Conservation (phyloP, 2,797 vertebrate species). For the Catharus ustulatus region DNA sequence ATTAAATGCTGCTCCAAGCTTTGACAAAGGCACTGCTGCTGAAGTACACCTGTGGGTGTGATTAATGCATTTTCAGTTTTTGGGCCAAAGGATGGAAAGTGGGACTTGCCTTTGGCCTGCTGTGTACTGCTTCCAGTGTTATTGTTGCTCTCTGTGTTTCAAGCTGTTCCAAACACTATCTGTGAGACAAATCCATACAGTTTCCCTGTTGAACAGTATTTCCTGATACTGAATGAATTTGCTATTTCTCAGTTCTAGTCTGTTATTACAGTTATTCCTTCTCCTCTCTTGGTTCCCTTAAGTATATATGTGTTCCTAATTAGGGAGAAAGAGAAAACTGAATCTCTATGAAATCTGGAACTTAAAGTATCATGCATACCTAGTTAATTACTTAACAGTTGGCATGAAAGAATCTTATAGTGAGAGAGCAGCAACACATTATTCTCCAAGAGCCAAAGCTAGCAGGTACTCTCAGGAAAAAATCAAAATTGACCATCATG, state of each 20-base stretch:
- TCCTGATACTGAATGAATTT: background rate
- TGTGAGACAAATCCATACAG: background rate
- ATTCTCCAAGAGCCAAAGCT: background rate
- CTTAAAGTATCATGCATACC: background rate
- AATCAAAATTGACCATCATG: fast-evolving
- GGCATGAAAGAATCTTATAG: background rate
- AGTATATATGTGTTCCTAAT: background rate
- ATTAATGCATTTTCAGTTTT: background rate
- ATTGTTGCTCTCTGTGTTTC: background rate
- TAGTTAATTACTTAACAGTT: conserved; percentile 19
- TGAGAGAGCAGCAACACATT: background rate
- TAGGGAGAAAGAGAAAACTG: background rate
- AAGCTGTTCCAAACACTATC: background rate
- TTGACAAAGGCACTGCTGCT: background rate
- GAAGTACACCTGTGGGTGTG: background rate
- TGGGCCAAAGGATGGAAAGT: background rate
- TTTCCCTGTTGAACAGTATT: background rate
- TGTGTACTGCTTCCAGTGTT: background rate
- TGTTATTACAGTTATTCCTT: background rate
- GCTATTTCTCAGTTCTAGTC: background rate
- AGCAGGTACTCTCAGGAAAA: background rate
- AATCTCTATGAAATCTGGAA: background rate
- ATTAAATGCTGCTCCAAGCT: background rate
- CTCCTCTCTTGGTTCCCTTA: background rate
- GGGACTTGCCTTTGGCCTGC: background rate